Evolutionary conservation across 1,140 invertebrate genomes (phyloP), one percentile per base, ranked within the genome.

Genomic region (Rhyzopertha dominica): DNA sequence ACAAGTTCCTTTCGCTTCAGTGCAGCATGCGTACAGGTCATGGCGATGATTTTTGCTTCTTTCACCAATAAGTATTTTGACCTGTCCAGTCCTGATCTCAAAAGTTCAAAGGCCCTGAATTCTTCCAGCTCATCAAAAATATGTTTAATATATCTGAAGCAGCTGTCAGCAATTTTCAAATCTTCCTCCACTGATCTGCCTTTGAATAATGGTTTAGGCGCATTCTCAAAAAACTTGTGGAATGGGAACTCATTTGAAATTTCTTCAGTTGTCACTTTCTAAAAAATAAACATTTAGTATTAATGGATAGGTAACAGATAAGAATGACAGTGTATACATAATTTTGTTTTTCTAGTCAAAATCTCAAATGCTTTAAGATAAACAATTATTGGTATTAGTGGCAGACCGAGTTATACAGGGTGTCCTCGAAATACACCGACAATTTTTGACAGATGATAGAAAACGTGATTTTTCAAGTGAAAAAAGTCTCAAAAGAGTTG

Each of bases 11-110:
- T 85, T 24, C 97, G 77, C 66, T 98, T 98, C 0, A 99, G 74
- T 1, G 96, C 97, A 10, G 97, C 96, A 70, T 99, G 97, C 0
- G 97, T 99, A 75, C 97, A 99, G 1, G 97, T 99, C 97, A 99
- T 99, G 2, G 97, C 97, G 56, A 99, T 99, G 18, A 99, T 97
- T 73, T 98, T 99, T 0, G 96, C 96, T 71, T 99, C 97, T 67
- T 98, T 98, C 0, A 99, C 94, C 1, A 99, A 69, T 10, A 99
- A 72, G 69, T 99, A 99, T 50, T 96, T 90, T 0, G 94, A 93
- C 34, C 95, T 74, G 68, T 99, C 97, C 7, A 95, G 68, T 3
- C 96, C 96, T 49, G 90, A 96, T 20, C 97, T 75, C 1, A 99
- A 68, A 3, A 98, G 69, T 68, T 99, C 97, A 73, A 99, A 99